Evolutionary conservation across 2,113 vertebrate species (phyloP).

Genomic region (Sapajus apella): DNA sequence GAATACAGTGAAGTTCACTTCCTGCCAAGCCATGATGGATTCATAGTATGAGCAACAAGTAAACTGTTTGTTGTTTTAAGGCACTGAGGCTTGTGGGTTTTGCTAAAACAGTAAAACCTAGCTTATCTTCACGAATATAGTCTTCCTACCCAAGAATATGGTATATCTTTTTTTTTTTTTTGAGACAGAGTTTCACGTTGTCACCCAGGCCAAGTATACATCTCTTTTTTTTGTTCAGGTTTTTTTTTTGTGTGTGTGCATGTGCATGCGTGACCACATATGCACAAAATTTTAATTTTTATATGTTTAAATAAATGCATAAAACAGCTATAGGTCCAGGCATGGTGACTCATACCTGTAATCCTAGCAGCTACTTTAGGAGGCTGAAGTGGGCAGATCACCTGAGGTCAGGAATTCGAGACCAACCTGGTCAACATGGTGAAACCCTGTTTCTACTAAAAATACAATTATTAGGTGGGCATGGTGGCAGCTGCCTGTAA

Average conservation of each 20-base stretch:
- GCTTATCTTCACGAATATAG: neutral
- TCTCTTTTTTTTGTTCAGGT: neutral
- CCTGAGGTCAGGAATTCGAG: neutral
- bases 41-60: neutral
- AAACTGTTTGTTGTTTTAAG: constrained; percentile 1
- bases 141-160: neutral
- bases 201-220: too few relatives aligned
- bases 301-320: too few relatives aligned
- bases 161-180: neutral
- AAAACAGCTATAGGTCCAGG: neutral
- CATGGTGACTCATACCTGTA: neutral
- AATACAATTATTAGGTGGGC: neutral
- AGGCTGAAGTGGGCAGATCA: neutral
- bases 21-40: neutral
- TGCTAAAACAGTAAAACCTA: neutral
- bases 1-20: neutral
- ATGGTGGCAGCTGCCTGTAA: neutral
- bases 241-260: neutral
- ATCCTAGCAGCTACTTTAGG: neutral
- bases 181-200: too few relatives aligned
- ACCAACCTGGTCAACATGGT: neutral
- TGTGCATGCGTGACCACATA: too few relatives aligned
- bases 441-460: neutral
- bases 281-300: neutral
- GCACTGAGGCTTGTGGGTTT: neutral